Evolutionary conservation across 2,113 vertebrate species (phyloP).

Genomic region (Arvicanthis niloticus): DNA sequence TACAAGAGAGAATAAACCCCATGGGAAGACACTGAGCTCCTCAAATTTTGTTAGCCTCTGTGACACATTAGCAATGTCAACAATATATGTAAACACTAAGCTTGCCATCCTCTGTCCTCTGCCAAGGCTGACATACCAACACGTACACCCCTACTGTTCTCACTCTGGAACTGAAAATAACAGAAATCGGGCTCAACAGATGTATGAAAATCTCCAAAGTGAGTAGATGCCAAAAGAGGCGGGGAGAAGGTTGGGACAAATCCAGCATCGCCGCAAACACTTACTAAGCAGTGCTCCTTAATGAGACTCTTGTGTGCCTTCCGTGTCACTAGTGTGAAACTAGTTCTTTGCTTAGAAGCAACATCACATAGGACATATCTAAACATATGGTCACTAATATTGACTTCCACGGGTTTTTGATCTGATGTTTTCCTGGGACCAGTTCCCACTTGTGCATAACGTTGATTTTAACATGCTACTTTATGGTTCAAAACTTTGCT

Average conservation of each 20-base stretch:
- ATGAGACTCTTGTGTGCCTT: background rate
- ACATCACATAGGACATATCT: constrained; percentile 43
- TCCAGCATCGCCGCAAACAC: background rate
- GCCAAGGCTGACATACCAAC: background rate
- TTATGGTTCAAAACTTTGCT: constrained; percentile 58
- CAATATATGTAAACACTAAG: background rate
- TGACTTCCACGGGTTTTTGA: constrained; percentile 53
- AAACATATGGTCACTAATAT: constrained; percentile 28
- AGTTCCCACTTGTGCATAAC: constrained; percentile 49
- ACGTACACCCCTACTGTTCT: background rate
- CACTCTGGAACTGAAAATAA: background rate
- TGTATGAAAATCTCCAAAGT: background rate
- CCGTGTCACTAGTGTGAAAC: background rate
- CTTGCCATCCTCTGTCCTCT: background rate
- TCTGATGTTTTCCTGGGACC: constrained; percentile 60
- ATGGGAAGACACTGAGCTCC: background rate
- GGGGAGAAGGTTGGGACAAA: background rate
- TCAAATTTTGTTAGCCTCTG: constrained; percentile 1
- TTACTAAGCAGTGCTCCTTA: constrained; percentile 43
- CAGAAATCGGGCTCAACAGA: background rate
- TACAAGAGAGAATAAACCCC: background rate
- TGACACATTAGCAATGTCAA: background rate
- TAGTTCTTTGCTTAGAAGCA: constrained; percentile 49
- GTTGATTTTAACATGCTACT: constrained; percentile 77
- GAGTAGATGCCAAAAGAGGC: background rate